Evolutionary conservation across 2,113 vertebrate genomes (phyloP), one percentile per base, ranked within the genome.

Genomic region (Brachyhypopomus gauderio): DNA sequence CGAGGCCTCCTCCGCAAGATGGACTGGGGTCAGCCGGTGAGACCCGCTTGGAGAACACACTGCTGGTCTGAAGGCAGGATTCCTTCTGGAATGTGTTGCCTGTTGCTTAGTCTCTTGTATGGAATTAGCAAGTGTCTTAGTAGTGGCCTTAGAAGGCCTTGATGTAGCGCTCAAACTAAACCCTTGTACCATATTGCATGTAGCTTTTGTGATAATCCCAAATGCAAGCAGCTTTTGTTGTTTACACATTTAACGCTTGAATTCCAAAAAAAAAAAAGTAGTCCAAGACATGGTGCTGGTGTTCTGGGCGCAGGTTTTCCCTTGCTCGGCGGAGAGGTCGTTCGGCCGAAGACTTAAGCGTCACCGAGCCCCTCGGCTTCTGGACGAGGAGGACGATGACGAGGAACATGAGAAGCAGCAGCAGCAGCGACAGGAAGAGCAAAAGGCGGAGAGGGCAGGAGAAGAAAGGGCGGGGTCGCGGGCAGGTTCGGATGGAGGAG

Each of bases 1-100:
- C 92, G 95, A 80, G 78, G 91, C 81, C 93, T 98, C 17, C 90
- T 97, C 48, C 94, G 89, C 86, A 98, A 98, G 88, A 95, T 90
- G 3, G 88, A 85, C 60, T 98, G 97, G 94, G 95, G 96, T 64
- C 93, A 92, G 58, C 94, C 95, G 3, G 85, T 86, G 74, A 83
- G 78, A 80, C 19, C 17, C 22, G 23, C 0, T 12, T 66, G 20
- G 17, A 22, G 6, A 75, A 38, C 45, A 1, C 5, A n/a, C 45
- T 34, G 27, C 20, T 34, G 6, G 6, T 58, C 48, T 8, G 25
- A 25, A 3, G 52, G n/a, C 23, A 41, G 14, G 17, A 34, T 8
- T 52, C n/a, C 19, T 7, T 36, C 30, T 19, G 0, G 1, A 38
- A 36, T 80, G 34, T 19, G 20, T 52, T 34, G 48, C 38, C 14